Percentiles rank a stretch among this genome's conserved stretches.
Evolutionary conservation across 2,113 vertebrate genomes (phyloP).

Genomic region (Chloroceryle aenea): DNA sequence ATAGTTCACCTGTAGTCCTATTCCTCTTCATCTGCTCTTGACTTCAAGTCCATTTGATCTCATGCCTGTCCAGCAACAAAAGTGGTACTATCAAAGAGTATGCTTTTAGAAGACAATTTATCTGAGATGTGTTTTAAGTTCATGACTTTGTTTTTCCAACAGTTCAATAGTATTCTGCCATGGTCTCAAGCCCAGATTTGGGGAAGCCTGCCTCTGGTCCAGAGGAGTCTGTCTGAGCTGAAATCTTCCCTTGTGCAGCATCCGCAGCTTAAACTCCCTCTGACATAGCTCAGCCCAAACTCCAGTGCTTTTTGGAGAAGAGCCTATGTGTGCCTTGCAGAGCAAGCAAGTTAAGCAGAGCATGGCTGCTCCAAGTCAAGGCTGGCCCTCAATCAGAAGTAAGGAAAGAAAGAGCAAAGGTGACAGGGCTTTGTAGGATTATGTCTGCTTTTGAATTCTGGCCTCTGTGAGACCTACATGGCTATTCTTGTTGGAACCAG

Average conservation of each 20-base stretch:
- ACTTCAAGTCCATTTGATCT: neutral
- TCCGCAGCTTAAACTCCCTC: neutral
- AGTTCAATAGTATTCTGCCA: neutral
- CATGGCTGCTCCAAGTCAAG: neutral
- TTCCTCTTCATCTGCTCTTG: neutral
- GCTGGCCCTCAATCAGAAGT: neutral
- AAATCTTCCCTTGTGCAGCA: neutral
- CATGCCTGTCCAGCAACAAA: neutral
- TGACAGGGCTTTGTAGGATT: neutral
- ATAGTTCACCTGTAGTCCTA: neutral
- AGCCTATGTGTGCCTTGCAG: neutral
- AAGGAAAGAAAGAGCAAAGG: neutral
- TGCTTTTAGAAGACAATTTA: neutral
- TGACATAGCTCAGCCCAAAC: neutral
- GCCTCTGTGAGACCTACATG: neutral
- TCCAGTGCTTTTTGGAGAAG: neutral
- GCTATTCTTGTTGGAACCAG: neutral
- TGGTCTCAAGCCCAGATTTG: neutral
- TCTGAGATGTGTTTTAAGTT: neutral
- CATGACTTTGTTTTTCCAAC: neutral
- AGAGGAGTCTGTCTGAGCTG: neutral
- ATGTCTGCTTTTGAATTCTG: neutral
- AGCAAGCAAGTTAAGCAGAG: neutral
- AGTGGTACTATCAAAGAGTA: neutral
- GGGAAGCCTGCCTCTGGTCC: neutral